Conservation (phyloP, 2,888 invertebrate genomes). For the Brachyopa scutellaris region DNA sequence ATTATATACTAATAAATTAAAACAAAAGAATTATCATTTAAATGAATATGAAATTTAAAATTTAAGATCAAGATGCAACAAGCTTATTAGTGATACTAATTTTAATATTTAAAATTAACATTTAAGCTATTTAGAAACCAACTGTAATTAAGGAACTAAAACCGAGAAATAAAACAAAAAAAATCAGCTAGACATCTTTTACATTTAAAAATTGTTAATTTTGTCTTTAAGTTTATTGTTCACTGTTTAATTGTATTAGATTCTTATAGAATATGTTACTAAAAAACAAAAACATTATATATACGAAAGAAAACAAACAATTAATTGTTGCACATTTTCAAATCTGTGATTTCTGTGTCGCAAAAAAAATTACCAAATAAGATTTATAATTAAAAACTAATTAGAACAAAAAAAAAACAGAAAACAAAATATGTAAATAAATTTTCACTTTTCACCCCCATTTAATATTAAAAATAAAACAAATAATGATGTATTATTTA, state of each 20-base stretch:
- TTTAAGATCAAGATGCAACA: constrained; percentile 66
- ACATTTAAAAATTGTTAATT: constrained; percentile 25
- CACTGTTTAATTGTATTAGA: constrained; percentile 42
- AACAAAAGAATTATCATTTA: constrained; percentile 46
- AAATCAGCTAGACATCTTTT: constrained; percentile 30
- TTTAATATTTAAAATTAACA: constrained; percentile 75
- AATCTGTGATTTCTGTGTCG: constrained; percentile 73
- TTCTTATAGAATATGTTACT: constrained; percentile 54
- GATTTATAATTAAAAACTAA: constrained; percentile 38
- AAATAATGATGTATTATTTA: not conserved
- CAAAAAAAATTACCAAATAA: constrained; percentile 62
- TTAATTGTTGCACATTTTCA: constrained; percentile 71
- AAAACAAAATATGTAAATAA: constrained; percentile 52
- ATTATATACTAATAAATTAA: constrained; percentile 21
- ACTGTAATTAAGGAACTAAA: constrained; percentile 14
- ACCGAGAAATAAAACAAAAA: not conserved
- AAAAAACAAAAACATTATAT: not conserved
- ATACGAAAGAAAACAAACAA: constrained; percentile 57
- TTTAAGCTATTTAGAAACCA: constrained; percentile 19
- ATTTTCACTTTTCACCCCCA: constrained; percentile 45
- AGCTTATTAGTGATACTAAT: constrained; percentile 82
- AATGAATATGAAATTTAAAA: constrained; percentile 31
- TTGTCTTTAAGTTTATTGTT: constrained; percentile 34
- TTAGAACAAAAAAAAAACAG: no score
- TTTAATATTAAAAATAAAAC: not conserved